phyloP scores from a whole-genome alignment of 2,113 vertebrate species.

The Microcebus jonahi region DNA sequence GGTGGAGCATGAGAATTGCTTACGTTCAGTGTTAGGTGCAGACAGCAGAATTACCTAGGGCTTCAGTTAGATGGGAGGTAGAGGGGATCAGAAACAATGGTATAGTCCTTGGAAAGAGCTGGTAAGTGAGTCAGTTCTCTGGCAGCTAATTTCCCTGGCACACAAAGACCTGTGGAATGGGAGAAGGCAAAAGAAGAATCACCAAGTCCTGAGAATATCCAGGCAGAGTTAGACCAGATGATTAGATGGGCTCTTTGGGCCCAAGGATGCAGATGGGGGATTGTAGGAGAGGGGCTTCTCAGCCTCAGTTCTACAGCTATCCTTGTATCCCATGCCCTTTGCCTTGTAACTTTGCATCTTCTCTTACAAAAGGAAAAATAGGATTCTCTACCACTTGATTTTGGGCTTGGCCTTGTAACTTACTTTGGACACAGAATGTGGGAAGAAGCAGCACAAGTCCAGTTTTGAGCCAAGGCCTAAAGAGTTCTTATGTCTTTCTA shows the following conservation, averaged over 20 bases:
- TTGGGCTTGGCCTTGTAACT: slow-evolving; percentile 20
- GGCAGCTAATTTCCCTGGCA: neutral
- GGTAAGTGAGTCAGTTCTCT: neutral
- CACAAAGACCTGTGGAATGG: neutral
- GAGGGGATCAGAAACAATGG: neutral
- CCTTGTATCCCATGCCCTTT: neutral
- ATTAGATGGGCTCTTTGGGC: neutral
- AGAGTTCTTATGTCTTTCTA: neutral
- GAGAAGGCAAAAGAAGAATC: neutral
- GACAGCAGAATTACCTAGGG: neutral
- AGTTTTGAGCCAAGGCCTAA: slow-evolving; percentile 1
- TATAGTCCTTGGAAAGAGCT: neutral
- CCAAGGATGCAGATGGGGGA: neutral
- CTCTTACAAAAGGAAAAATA: slow-evolving; percentile 15
- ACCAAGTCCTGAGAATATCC: neutral
- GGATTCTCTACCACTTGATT: neutral
- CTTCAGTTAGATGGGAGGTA: neutral
- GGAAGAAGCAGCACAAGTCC: neutral
- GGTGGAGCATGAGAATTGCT: neutral
- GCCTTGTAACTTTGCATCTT: neutral
- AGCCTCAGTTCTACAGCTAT: neutral
- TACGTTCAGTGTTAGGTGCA: neutral
- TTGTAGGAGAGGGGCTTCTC: neutral
- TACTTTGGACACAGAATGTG: neutral
- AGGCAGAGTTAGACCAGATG: neutral